Percentiles rank a stretch among this genome's conserved stretches.
Evolutionary conservation across 2,113 vertebrate species (phyloP).

Genomic region (Ammodytes dubius): DNA sequence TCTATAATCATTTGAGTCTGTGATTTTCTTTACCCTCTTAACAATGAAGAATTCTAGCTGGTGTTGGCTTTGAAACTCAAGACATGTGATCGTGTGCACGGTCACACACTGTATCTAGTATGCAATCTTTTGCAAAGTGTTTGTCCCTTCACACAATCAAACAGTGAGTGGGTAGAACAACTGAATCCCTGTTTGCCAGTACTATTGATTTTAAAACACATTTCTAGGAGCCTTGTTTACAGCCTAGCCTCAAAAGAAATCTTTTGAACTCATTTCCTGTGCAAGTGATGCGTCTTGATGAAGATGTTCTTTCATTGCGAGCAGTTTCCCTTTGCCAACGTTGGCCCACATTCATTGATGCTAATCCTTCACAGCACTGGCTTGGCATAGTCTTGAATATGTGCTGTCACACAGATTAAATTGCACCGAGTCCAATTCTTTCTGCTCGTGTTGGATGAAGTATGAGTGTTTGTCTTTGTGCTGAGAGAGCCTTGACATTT

Average conservation of each 20-base stretch:
- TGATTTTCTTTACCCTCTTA: too few relatives aligned
- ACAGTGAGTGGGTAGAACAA: neutral
- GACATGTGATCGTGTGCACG: neutral
- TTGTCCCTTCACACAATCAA: neutral
- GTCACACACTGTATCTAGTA: neutral
- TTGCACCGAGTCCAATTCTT: neutral
- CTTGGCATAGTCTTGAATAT: neutral
- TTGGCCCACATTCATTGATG: neutral
- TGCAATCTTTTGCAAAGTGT: neutral
- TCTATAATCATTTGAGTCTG: too few relatives aligned
- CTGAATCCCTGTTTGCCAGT: neutral
- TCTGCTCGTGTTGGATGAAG: neutral
- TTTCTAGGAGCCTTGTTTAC: neutral
- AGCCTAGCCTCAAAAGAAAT: neutral
- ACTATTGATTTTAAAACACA: neutral
- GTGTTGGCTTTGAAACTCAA: neutral
- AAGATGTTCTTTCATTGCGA: neutral
- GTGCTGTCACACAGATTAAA: neutral
- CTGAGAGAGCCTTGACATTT: neutral
- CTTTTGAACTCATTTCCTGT: neutral
- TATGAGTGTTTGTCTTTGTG: neutral
- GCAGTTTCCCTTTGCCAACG: neutral
- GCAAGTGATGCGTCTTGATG: neutral
- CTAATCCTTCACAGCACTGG: neutral
- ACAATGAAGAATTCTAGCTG: neutral